phyloP scores from a whole-genome alignment of 2,888 invertebrate genomes.

The Drosophila paramelanica region DNA sequence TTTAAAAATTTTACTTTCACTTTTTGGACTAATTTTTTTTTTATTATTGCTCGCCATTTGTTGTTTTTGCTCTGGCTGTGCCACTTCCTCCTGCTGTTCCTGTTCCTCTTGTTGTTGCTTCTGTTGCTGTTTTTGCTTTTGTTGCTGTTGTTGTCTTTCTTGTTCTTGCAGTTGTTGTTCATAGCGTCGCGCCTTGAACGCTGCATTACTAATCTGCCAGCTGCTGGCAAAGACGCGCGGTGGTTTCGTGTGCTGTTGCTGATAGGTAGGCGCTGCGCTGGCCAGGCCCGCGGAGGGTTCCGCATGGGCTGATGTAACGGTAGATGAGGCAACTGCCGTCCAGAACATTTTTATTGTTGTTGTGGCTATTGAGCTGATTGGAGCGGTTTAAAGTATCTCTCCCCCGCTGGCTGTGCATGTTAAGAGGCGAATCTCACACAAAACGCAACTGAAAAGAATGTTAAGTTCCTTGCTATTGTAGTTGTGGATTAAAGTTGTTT shows the following conservation, averaged over 20 bases:
- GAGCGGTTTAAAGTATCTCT: neutral
- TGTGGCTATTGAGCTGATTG: neutral
- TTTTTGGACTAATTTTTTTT: slow-evolving; percentile 49
- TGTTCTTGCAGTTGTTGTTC: slow-evolving; percentile 25
- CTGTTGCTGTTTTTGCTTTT: slow-evolving; percentile 13
- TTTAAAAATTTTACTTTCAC: slow-evolving; percentile 53
- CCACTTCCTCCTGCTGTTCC: neutral
- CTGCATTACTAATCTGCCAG: slow-evolving; percentile 53
- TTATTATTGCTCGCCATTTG: slow-evolving; percentile 6
- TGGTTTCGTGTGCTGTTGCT: slow-evolving; percentile 51
- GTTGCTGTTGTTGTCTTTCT: slow-evolving; percentile 1
- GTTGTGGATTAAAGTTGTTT: neutral
- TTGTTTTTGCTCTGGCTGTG: neutral
- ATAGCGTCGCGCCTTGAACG: slow-evolving; percentile 41
- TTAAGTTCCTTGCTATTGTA: neutral
- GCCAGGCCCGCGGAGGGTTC: slow-evolving; percentile 37
- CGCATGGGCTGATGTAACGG: slow-evolving; percentile 26
- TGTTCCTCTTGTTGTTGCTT: slow-evolving; percentile 1
- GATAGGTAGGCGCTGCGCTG: slow-evolving; percentile 56
- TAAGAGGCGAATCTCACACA: neutral
- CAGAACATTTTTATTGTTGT: slow-evolving; percentile 45
- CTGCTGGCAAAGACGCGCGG: slow-evolving; percentile 35
- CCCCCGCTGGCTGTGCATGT: neutral
- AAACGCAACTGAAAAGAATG: neutral
- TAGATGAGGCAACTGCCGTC: slow-evolving; percentile 58